Conservation (phyloP, 2,888 invertebrate species). For the Cyaniris semiargus region DNA sequence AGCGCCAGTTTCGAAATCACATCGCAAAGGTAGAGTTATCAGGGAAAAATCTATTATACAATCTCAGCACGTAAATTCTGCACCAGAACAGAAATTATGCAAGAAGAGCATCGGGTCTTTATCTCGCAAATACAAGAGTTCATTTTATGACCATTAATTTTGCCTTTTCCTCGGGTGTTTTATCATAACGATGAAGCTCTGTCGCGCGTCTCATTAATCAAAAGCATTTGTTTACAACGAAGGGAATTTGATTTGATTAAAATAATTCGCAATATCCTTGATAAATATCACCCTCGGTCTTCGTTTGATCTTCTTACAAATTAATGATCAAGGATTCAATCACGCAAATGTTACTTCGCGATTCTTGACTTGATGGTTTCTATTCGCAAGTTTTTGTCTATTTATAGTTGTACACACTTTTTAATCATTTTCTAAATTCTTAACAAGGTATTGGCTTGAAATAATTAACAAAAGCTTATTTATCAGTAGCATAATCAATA, state of each 20-base stretch:
- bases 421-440: background rate
- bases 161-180: slow-evolving; percentile 77
- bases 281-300: slow-evolving; percentile 81
- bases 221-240: slow-evolving; percentile 81
- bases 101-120: slow-evolving; percentile 77
- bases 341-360: slow-evolving; percentile 69
- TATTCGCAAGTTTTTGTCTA: slow-evolving; percentile 8
- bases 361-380: slow-evolving; percentile 45
- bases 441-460: background rate
- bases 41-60: background rate
- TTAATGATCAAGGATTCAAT: slow-evolving; percentile 80
- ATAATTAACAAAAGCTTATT: no score
- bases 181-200: slow-evolving; percentile 77
- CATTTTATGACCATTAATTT: slow-evolving; percentile 81
- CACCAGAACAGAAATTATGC: slow-evolving; percentile 75
- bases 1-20: background rate
- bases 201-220: slow-evolving; percentile 81
- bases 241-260: slow-evolving; percentile 81
- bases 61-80: slow-evolving; percentile 68
- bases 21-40: background rate
- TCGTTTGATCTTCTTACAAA: slow-evolving; percentile 78
- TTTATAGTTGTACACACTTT: background rate
- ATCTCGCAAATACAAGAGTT: slow-evolving; percentile 79
- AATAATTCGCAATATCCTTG: slow-evolving; percentile 81
- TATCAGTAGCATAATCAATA: background rate